Evolutionary conservation across 2,113 vertebrate genomes (phyloP).

Genomic region (Taxidea taxus): DNA sequence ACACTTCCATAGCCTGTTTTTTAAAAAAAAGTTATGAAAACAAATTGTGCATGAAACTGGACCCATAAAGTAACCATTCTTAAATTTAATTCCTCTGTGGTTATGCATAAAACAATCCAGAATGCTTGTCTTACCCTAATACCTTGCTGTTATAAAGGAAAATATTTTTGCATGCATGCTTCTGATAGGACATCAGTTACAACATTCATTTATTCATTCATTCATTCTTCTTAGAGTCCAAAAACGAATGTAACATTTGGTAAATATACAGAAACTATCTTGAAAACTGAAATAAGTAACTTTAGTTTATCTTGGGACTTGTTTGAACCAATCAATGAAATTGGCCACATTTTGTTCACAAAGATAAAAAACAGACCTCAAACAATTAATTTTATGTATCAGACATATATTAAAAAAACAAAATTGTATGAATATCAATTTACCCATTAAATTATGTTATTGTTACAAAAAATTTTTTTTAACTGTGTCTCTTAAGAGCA

Average conservation of each 20-base stretch:
- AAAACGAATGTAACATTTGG: not conserved
- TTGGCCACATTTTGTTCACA: not conserved
- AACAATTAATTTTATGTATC: not conserved
- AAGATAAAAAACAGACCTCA: not conserved
- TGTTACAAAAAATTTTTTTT: slow-evolving; percentile 54
- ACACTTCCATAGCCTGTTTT: not conserved
- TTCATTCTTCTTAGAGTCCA: not conserved
- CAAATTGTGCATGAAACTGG: not conserved
- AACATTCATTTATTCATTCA: not conserved
- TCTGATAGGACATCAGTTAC: not conserved
- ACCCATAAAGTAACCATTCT: not conserved
- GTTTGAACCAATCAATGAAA: not conserved
- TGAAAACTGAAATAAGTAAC: not conserved
- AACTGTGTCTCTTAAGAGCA: slow-evolving; percentile 42
- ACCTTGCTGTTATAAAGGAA: not conserved
- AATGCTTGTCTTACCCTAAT: not conserved
- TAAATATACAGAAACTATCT: not conserved
- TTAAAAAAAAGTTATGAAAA: not conserved
- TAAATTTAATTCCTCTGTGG: not conserved
- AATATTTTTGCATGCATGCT: not conserved
- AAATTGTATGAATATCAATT: not conserved
- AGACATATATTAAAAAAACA: not conserved
- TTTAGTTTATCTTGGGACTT: not conserved
- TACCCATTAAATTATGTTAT: not conserved
- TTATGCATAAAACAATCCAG: not conserved